phyloP scores from a whole-genome alignment of 2,888 invertebrate genomes.

The Gibbula magus region DNA sequence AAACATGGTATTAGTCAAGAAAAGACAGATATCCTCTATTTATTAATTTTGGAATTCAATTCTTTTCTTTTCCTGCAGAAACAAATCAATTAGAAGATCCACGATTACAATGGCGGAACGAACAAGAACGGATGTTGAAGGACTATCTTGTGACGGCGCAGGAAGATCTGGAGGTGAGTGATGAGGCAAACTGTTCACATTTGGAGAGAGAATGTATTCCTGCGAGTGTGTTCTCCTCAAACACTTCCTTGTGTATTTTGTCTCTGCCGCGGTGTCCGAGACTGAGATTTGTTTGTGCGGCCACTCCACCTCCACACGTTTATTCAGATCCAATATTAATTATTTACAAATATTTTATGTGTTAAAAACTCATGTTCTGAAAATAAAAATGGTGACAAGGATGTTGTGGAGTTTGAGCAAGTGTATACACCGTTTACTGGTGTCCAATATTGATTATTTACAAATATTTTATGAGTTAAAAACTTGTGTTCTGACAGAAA shows the following conservation, averaged over 20 bases:
- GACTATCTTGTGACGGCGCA: conserved; percentile 97
- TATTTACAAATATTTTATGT: neutral
- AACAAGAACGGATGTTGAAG: conserved; percentile 97
- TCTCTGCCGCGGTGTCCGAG: too few relatives aligned
- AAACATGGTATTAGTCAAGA: too few relatives aligned
- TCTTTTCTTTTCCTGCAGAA: conserved; percentile 80
- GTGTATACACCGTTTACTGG: neutral
- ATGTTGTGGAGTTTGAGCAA: neutral
- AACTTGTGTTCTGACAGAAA: neutral
- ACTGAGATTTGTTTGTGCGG: too few relatives aligned
- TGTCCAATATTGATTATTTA: neutral
- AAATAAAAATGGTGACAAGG: neutral
- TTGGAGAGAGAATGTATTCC: neutral
- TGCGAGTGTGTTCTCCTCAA: neutral
- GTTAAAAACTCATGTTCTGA: neutral
- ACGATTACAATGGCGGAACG: conserved; percentile 94
- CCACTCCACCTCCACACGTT: neutral
- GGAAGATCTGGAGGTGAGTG: conserved; percentile 91
- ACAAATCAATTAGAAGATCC: conserved; percentile 97
- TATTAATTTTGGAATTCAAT: too few relatives aligned
- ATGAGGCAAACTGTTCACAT: neutral
- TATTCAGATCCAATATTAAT: neutral
- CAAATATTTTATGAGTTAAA: neutral
- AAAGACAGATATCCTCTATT: too few relatives aligned
- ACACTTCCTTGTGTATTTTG: neutral